Evolutionary conservation across 2,888 invertebrate species (phyloP).

Genomic region (Pogonocherus hispidulus): DNA sequence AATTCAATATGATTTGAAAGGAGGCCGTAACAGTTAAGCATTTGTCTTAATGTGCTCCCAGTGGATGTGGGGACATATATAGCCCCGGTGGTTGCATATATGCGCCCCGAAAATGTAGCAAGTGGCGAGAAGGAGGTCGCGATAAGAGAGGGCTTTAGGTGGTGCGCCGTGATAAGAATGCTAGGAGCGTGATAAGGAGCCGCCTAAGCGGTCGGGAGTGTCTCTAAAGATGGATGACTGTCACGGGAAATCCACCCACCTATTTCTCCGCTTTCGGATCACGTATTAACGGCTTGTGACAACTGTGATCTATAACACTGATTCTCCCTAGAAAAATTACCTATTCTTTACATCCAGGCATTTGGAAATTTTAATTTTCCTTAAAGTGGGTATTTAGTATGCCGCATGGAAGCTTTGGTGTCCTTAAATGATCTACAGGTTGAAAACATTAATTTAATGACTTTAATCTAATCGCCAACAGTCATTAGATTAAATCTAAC

Average conservation of each 20-base stretch:
- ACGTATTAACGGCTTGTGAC: slow-evolving; percentile 68
- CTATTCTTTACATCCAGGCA: slow-evolving; percentile 34
- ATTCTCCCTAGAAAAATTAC: slow-evolving; percentile 54
- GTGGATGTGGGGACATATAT: slow-evolving; percentile 58
- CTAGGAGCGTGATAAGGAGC: slow-evolving; percentile 66
- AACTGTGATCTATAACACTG: slow-evolving; percentile 69
- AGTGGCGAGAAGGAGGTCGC: slow-evolving; percentile 63
- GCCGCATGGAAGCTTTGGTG: background rate
- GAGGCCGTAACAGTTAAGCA: slow-evolving; percentile 55
- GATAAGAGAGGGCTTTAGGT: slow-evolving; percentile 64
- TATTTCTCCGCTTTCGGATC: slow-evolving; percentile 63
- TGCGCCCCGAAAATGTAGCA: slow-evolving; percentile 51
- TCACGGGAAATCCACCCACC: slow-evolving; percentile 69
- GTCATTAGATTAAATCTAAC: too few relatives aligned
- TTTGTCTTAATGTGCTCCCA: slow-evolving; percentile 57
- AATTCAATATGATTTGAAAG: slow-evolving; percentile 48
- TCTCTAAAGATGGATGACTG: slow-evolving; percentile 69
- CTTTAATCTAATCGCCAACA: too few relatives aligned
- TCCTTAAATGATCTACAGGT: background rate
- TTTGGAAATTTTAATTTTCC: slow-evolving; percentile 43
- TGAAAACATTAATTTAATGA: too few relatives aligned
- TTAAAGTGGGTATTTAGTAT: slow-evolving; percentile 21
- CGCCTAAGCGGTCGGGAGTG: slow-evolving; percentile 67
- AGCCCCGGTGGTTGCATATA: slow-evolving; percentile 54
- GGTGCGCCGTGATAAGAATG: slow-evolving; percentile 67